A percentile compares a stretch with the other conserved stretches of the same genome.
Conservation (phyloP, 2,797 vertebrate species). For the Anguilla obscura region DNA sequence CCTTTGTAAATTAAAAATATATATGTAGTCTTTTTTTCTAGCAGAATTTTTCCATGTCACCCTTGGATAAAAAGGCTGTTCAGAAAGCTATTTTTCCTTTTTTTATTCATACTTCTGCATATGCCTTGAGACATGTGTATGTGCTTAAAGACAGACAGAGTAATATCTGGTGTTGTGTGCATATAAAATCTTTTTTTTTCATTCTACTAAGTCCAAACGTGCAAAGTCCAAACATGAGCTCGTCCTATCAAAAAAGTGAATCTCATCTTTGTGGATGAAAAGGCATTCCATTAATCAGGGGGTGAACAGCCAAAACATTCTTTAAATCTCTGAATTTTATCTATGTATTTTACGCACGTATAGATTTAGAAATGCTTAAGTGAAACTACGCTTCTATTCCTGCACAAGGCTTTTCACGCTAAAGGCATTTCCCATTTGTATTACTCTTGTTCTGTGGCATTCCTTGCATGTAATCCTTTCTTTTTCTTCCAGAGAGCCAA, state of each 20-base stretch:
- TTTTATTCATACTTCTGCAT: slow-evolving; percentile 12
- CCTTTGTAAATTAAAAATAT: no score
- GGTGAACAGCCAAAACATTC: neutral
- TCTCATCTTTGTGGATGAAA: slow-evolving; percentile 11
- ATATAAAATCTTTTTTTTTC: slow-evolving; percentile 2
- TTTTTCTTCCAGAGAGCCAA: neutral
- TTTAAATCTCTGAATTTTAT: neutral
- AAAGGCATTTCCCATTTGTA: slow-evolving; percentile 12
- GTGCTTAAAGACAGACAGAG: neutral
- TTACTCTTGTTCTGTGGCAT: slow-evolving; percentile 14
- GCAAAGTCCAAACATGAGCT: neutral
- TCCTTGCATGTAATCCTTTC: neutral
- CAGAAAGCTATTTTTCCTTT: neutral
- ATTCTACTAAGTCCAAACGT: neutral
- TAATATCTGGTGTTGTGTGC: neutral
- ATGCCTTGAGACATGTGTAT: neutral
- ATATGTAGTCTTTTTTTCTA: neutral
- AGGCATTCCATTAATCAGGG: slow-evolving; percentile 14
- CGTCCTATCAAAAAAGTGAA: slow-evolving; percentile 10
- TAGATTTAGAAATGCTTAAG: slow-evolving; percentile 19
- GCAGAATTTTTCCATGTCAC: no score
- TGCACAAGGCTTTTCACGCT: neutral
- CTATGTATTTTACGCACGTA: slow-evolving; percentile 13
- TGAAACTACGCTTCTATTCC: neutral
- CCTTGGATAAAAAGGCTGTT: neutral